These are phyloP conservation scores for Hemitrygon akajei DNA, from an alignment of 2,797 vertebrate species.

Conservation along the genomic window DNA sequence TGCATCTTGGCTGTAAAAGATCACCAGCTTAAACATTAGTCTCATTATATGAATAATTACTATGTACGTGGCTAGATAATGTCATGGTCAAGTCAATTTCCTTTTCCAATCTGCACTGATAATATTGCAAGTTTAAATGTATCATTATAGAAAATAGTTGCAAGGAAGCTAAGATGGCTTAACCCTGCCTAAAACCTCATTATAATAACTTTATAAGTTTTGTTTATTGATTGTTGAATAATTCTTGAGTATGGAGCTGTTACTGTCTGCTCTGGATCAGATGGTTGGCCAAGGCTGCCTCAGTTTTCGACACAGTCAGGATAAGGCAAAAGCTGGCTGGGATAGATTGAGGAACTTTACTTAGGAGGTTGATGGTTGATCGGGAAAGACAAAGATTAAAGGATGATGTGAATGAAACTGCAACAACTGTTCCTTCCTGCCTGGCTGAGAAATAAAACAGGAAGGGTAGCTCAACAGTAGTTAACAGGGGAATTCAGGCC, in stretches of 20 bases:
- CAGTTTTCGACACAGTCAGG: neutral
- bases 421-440: too few relatives aligned
- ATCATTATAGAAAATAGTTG: neutral
- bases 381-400: too few relatives aligned
- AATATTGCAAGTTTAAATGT: neutral
- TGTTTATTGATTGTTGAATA: neutral
- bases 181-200: neutral
- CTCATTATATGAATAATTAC: neutral
- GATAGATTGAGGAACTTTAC: too few relatives aligned
- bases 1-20: conserved; percentile 14
- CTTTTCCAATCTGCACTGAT: neutral
- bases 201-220: neutral
- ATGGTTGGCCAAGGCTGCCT: neutral
- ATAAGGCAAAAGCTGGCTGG: too few relatives aligned
- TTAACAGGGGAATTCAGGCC: too few relatives aligned
- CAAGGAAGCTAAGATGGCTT: neutral
- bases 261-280: neutral
- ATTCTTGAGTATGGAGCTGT: neutral
- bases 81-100: neutral
- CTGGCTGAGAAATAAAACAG: too few relatives aligned
- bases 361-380: too few relatives aligned
- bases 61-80: too few relatives aligned
- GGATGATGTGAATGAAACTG: too few relatives aligned
- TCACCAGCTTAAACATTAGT: conserved; percentile 6
- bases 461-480: too few relatives aligned